Conservation (phyloP, 2,888 invertebrate species). For the Lasioglossum villosulum region DNA sequence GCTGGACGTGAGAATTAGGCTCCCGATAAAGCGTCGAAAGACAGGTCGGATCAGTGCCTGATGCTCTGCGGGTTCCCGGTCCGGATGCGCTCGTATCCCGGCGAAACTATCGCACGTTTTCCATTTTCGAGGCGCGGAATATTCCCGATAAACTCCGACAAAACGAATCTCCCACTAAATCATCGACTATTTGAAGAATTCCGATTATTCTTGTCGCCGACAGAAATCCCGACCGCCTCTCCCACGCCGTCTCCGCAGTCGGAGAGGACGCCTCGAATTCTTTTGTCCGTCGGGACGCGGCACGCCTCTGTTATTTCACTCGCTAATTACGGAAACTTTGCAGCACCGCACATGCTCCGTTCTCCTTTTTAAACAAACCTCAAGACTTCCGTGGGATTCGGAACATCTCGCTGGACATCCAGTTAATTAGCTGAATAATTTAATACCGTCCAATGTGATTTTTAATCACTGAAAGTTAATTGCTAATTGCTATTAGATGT, state of each 20-base stretch:
- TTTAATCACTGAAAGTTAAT: background rate
- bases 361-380: background rate
- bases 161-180: constrained; percentile 34
- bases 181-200: constrained; percentile 37
- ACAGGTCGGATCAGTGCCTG: constrained; percentile 54
- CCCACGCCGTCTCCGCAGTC: background rate
- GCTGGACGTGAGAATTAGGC: constrained; percentile 72
- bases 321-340: constrained; percentile 18
- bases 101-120: constrained; percentile 30
- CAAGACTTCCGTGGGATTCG: background rate
- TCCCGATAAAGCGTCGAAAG: constrained; percentile 58
- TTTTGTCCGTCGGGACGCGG: background rate
- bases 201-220: constrained; percentile 13
- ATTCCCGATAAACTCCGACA: constrained; percentile 52
- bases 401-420: background rate
- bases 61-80: constrained; percentile 31
- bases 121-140: constrained; percentile 26
- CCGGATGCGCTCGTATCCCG: background rate
- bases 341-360: no score
- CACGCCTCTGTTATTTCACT: constrained; percentile 18
- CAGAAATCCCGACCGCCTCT: constrained; percentile 38
- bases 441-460: background rate
- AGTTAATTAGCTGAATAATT: constrained; percentile 10
- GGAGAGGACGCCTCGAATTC: background rate
- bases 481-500: background rate